phyloP scores from a whole-genome alignment of 2,797 vertebrate species.

The Diplodus puntazzo region DNA sequence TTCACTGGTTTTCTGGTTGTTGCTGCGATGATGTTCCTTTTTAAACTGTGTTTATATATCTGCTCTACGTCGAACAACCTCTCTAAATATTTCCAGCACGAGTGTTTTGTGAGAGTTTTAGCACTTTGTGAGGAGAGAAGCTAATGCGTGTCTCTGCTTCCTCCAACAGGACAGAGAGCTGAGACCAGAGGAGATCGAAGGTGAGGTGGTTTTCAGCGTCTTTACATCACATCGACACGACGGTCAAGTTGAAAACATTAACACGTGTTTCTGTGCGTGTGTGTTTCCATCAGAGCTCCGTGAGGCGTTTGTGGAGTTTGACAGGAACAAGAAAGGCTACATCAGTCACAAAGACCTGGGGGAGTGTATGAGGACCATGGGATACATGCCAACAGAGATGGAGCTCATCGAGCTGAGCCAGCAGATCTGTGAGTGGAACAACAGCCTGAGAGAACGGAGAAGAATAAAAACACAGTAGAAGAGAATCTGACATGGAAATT shows the following conservation, averaged over 20 bases:
- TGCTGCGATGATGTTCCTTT: not conserved
- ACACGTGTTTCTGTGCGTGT: not conserved
- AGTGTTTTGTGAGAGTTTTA: not conserved
- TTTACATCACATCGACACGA: not conserved
- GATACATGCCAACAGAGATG: slow-evolving; percentile 99
- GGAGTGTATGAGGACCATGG: slow-evolving; percentile 98
- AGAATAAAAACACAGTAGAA: not conserved
- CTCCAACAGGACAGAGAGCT: slow-evolving; percentile 84
- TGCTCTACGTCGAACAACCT: not conserved
- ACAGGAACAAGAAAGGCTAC: slow-evolving; percentile 91
- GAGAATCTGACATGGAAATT: not conserved
- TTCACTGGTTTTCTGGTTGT: slow-evolving; percentile 26
- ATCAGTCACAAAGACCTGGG: slow-evolving; percentile 94
- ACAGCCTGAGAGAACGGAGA: not conserved
- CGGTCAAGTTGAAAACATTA: not conserved
- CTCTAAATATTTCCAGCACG: slow-evolving; percentile 4
- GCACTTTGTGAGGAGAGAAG: not conserved
- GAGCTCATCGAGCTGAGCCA: slow-evolving; percentile 97
- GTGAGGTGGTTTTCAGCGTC: slow-evolving; percentile 60
- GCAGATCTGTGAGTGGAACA: slow-evolving; percentile 89
- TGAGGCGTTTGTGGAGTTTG: slow-evolving; percentile 95
- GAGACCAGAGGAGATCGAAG: slow-evolving; percentile 86
- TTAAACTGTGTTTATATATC: slow-evolving; percentile 13
- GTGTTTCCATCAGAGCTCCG: slow-evolving; percentile 88
- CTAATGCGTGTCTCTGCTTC: slow-evolving; percentile 42